Base-by-base conservation (phyloP, 2,113 vertebrate species). In the Drymodes brunneopygia region DNA sequence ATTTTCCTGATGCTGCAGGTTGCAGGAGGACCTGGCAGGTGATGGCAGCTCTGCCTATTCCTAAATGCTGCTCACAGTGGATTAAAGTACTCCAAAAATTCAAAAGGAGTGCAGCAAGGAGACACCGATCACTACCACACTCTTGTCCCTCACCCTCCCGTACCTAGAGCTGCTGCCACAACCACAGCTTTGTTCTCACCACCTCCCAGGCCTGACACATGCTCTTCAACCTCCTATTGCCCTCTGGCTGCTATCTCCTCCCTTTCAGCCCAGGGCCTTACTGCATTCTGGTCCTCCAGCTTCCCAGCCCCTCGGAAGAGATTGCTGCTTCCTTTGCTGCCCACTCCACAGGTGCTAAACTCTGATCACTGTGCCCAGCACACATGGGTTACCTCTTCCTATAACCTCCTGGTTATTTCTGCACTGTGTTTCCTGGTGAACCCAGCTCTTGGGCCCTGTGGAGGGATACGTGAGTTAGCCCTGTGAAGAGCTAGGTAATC, bases 401-500 rank as follows among this genome's bases (percentile, higher is more conserved):
- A 13, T 53, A 44, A 1, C 12, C 33, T 56, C 35, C 23, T 86
- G 69, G 5, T 19, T 36, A 3, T 25, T 70, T 73, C 60, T 92
- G 24, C 23, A 5, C 35, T 3, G 5, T 45, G 18, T 70, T 82
- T 72, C 33, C 45, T 50, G 18, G 13, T 65, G 50, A 31, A 15
- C 4, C 33, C 23, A 69, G 23, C 19, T 77, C 74, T 45, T 10
- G 50, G 22, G 12, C 51, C 25, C 27, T 28, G 36, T 25, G 20
- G 14, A 80, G 18, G 61, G 69, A 28, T 50, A 23, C 1, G 2
- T 0, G 14, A 4, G 1, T 3, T 81, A 18, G 50, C 29, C 12
- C 15, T 56, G 27, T 45, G 50, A 44, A 90, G 28, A 90, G 14
- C 54, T 53, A 29, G 25, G 16, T 58, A 35, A 56, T 23, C 25